phyloP scores from a whole-genome alignment of 1,140 invertebrate species.

The Coptotermes formosanus region DNA sequence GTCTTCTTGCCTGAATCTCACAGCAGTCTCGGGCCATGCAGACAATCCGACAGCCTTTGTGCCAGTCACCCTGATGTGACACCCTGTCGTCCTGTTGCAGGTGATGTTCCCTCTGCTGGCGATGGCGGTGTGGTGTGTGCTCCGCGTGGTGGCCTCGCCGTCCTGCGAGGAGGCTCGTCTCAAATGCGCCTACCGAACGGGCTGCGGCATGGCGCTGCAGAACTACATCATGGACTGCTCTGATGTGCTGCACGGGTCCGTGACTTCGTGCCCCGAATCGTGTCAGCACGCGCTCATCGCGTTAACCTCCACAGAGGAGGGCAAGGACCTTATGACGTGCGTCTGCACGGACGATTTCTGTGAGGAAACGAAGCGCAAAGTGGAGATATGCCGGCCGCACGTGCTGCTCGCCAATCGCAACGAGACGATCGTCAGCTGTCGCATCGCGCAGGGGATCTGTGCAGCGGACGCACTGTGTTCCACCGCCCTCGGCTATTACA shows the following conservation, averaged over 20 bases:
- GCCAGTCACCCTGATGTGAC: too few relatives aligned
- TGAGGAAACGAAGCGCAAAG: conserved; percentile 60
- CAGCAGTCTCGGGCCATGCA: too few relatives aligned
- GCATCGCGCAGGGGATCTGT: conserved; percentile 76
- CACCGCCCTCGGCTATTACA: conserved; percentile 73
- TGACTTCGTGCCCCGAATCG: conserved; percentile 60
- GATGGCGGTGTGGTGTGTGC: conserved; percentile 30
- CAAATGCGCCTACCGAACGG: conserved; percentile 68
- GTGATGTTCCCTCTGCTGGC: conserved; percentile 24
- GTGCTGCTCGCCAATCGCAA: conserved; percentile 63
- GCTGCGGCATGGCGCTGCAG: conserved; percentile 70
- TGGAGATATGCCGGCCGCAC: conserved; percentile 68
- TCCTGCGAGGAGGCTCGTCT: conserved; percentile 66
- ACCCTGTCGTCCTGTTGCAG: neutral
- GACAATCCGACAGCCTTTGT: too few relatives aligned
- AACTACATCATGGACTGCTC: conserved; percentile 72
- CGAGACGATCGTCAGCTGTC: conserved; percentile 67
- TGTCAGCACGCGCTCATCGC: conserved; percentile 75
- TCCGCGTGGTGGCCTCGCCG: conserved; percentile 42
- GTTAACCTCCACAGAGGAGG: conserved; percentile 73
- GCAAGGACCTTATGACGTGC: conserved; percentile 71
- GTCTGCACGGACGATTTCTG: conserved; percentile 68
- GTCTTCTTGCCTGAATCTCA: too few relatives aligned
- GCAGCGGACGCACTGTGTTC: conserved; percentile 70
- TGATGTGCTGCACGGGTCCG: conserved; percentile 55